These are phyloP conservation scores for Ia io DNA, from an alignment of 2,113 vertebrate genomes.

Conservation along the genomic window DNA sequence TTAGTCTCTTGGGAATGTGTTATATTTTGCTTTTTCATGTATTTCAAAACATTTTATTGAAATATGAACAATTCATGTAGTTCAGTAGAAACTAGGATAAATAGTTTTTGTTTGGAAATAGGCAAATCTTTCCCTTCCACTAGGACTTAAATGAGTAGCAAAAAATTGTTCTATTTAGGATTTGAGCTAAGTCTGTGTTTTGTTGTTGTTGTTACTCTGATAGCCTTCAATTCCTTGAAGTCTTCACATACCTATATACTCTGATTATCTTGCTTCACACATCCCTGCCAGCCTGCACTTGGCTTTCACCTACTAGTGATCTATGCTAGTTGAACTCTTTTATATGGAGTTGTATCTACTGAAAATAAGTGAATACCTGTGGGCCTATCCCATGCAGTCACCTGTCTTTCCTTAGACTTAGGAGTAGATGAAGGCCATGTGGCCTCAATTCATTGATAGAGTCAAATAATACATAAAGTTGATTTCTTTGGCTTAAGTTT, in stretches of 20 bases:
- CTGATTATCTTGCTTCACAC: neutral
- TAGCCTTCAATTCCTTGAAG: neutral
- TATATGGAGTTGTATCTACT: neutral
- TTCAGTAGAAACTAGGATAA: neutral
- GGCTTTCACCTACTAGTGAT: neutral
- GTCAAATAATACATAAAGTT: neutral
- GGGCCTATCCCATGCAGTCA: fast-evolving
- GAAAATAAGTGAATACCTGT: neutral
- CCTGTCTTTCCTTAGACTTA: neutral
- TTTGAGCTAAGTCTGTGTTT: neutral
- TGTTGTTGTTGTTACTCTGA: neutral
- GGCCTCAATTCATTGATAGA: neutral
- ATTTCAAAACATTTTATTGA: neutral
- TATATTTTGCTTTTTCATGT: neutral
- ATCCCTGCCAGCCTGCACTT: neutral
- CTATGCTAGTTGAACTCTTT: neutral
- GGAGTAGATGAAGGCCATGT: neutral
- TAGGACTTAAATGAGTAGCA: neutral
- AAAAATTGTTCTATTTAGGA: neutral
- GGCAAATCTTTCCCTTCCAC: neutral
- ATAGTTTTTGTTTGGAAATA: neutral
- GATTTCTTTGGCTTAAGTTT: neutral
- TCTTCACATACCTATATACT: neutral
- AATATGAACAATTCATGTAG: neutral
- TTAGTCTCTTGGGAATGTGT: neutral